These are phyloP conservation scores for Ephialtes manifestator DNA, from an alignment of 2,888 invertebrate species.

Conservation along the genomic window DNA sequence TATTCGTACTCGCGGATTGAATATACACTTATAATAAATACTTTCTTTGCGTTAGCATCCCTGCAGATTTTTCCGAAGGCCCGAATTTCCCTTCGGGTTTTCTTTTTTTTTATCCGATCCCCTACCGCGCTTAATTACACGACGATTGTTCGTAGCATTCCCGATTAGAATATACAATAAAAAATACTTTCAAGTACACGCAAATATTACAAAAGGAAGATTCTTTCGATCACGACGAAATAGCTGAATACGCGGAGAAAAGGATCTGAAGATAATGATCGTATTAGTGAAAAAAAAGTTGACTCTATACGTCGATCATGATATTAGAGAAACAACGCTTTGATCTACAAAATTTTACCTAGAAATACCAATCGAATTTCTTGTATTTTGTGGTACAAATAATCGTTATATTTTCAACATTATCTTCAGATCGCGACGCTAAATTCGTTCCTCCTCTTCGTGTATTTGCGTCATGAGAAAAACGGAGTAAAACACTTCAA, in stretches of 20 bases:
- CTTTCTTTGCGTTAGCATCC: conserved; percentile 23
- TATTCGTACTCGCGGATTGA: conserved; percentile 9
- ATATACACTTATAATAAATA: conserved; percentile 26
- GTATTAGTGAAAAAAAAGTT: too few species aligned
- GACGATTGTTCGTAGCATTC: conserved; percentile 62
- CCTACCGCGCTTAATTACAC: conserved; percentile 36
- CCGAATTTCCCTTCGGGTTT: conserved; percentile 15
- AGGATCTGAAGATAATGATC: too few species aligned
- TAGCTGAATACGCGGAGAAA: background rate
- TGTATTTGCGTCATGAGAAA: background rate
- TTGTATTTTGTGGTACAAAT: too few species aligned
- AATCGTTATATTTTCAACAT: too few species aligned
- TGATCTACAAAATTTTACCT: too few species aligned
- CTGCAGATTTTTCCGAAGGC: conserved; percentile 4
- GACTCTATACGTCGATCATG: background rate
- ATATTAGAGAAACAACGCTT: background rate
- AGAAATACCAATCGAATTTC: too few species aligned
- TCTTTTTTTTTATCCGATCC: conserved; percentile 18
- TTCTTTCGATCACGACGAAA: background rate
- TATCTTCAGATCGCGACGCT: too few species aligned
- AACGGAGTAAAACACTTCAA: conserved; percentile 10
- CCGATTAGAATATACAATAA: conserved; percentile 23
- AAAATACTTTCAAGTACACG: conserved; percentile 3
- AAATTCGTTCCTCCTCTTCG: too few species aligned
- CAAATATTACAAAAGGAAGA: conserved; percentile 14